A percentile compares a stretch with the other conserved stretches of the same genome.
Conservation (phyloP, 2,797 vertebrate genomes). For the Bradypodion ventrale region DNA sequence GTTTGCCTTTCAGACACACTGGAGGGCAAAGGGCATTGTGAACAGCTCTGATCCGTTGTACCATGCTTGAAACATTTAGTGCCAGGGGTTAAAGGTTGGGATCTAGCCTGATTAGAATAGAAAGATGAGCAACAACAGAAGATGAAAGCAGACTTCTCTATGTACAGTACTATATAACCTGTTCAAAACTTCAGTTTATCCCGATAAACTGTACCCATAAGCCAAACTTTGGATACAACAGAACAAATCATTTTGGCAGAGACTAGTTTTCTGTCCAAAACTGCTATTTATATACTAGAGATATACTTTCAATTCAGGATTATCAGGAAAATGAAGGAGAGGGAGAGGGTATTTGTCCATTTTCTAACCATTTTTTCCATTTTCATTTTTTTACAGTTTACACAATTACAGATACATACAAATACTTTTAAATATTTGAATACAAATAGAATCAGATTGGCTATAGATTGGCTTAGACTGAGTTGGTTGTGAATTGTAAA, state of each 20-base stretch:
- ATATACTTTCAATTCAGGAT: background rate
- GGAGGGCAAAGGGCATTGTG: constrained; percentile 65
- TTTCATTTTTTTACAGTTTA: no score
- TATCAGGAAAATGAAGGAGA: background rate
- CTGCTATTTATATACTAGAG: background rate
- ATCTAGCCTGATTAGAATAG: constrained; percentile 59
- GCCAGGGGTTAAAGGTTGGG: constrained; percentile 65
- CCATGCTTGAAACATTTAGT: constrained; percentile 55
- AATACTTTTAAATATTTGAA: background rate
- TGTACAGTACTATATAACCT: constrained; percentile 42
- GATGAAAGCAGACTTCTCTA: constrained; percentile 47
- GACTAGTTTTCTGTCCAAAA: constrained; percentile 8
- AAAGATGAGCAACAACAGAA: constrained; percentile 25
- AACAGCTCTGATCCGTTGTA: constrained; percentile 70
- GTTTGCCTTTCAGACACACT: constrained; percentile 67
- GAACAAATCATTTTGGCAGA: constrained; percentile 34
- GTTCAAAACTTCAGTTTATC: constrained; percentile 62
- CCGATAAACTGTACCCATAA: constrained; percentile 47
- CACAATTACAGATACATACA: no score
- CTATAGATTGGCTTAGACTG: background rate
- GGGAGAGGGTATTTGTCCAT: no score
- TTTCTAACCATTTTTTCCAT: no score
- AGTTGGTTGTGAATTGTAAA: no score
- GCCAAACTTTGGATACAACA: constrained; percentile 44
- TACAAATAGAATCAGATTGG: constrained; percentile 5